These are phyloP conservation scores for Drosophila nebulosa DNA, from an alignment of 1,140 invertebrate genomes.

Conservation along the genomic window DNA sequence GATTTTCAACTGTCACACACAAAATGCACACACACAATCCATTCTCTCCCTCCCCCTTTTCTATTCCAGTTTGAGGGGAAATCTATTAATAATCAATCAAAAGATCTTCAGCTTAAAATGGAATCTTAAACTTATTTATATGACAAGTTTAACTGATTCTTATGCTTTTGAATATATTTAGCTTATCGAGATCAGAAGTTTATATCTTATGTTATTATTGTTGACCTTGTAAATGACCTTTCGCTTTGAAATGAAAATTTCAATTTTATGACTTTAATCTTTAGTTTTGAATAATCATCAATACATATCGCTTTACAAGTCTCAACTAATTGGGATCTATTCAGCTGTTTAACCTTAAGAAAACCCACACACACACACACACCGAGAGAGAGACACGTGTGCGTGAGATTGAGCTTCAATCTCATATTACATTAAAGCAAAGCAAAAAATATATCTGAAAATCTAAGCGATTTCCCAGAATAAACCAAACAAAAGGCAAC, in stretches of 20 bases:
- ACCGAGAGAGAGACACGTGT: background rate
- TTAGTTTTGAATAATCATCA: slow-evolving; percentile 11
- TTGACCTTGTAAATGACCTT: background rate
- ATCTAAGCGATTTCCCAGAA: slow-evolving; percentile 43
- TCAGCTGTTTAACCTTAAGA: background rate
- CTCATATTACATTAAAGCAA: slow-evolving; percentile 24
- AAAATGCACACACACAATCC: background rate
- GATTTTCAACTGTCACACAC: background rate
- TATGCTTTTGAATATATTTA: background rate
- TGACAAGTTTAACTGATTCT: too few species aligned
- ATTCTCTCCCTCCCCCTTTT: background rate
- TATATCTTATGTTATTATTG: background rate
- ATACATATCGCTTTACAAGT: slow-evolving; percentile 33
- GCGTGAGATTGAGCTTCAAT: slow-evolving; percentile 4
- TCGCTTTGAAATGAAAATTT: background rate
- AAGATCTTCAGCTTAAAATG: too few species aligned
- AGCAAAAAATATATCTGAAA: slow-evolving; percentile 6
- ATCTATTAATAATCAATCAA: background rate
- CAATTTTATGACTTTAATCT: background rate
- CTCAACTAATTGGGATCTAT: background rate
- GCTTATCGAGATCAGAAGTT: too few species aligned
- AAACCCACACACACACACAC: slow-evolving; percentile 18
- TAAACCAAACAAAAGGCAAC: slow-evolving; percentile 20
- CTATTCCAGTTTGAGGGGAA: background rate
- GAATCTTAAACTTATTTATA: too few species aligned